These are phyloP conservation scores for Etheostoma perlongum DNA, from an alignment of 2,797 vertebrate genomes.

Conservation along the genomic window DNA sequence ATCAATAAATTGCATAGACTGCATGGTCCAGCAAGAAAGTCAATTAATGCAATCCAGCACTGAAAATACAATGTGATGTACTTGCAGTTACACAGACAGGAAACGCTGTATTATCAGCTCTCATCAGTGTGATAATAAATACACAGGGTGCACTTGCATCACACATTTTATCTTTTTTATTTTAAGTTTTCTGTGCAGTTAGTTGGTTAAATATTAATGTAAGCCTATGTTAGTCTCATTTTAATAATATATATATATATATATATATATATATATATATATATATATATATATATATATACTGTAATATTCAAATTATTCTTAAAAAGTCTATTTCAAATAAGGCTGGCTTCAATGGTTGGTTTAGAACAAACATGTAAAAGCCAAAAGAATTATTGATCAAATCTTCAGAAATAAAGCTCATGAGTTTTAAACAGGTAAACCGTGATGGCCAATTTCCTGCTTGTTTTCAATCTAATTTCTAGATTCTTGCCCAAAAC, in stretches of 20 bases:
- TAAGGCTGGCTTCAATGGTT: rapidly evolving
- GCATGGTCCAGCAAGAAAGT: neutral
- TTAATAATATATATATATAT: neutral
- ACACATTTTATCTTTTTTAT: neutral
- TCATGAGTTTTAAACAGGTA: neutral
- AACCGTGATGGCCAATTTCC: neutral
- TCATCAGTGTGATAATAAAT: neutral
- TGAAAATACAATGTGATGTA: neutral
- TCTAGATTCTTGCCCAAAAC: no score
- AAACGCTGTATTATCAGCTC: neutral
- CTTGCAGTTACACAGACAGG: neutral
- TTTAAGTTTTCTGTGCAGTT: neutral
- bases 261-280: no score
- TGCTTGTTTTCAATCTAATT: neutral
- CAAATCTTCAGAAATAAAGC: neutral
- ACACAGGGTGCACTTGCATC: neutral
- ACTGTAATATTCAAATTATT: neutral
- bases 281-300: neutral
- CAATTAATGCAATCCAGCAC: neutral
- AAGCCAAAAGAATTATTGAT: neutral
- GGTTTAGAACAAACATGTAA: neutral
- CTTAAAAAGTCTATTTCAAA: neutral
- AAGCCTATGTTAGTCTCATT: neutral
- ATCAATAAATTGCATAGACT: neutral
- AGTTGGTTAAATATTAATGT: no score